Conservation (phyloP, 23 tunicate genomes). For the Aplidium turbinatum region DNA sequence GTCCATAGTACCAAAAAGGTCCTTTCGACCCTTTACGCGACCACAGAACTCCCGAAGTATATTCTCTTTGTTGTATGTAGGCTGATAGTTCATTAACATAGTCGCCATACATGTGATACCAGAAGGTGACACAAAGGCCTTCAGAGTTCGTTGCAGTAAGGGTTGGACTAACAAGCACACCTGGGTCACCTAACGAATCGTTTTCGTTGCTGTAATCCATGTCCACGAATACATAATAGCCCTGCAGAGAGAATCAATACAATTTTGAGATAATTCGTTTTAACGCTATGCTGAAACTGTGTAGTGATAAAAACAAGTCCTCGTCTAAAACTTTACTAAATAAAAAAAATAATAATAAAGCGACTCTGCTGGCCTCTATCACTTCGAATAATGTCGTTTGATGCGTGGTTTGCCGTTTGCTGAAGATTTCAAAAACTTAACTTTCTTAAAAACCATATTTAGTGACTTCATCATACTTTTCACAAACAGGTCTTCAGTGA, state of each 20-base stretch:
- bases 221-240: constrained; percentile 69
- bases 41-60: constrained; percentile 53
- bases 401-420: too few species aligned
- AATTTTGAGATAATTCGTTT: too few species aligned
- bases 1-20: constrained; percentile 77
- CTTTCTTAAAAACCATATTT: too few species aligned
- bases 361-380: not conserved
- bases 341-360: too few species aligned
- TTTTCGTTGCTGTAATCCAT: constrained; percentile 36
- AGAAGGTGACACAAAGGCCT: constrained; percentile 84
- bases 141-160: constrained; percentile 37
- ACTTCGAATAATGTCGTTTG: too few species aligned
- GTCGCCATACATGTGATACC: constrained; percentile 92
- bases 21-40: constrained; percentile 51
- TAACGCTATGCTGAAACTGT: too few species aligned
- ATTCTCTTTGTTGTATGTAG: constrained; percentile 53
- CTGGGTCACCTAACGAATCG: constrained; percentile 37
- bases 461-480: too few species aligned
- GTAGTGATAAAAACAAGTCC: too few species aligned
- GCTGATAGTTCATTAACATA: constrained; percentile 52
- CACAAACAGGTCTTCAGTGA: too few species aligned
- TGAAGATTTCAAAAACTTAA: too few species aligned
- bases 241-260: constrained; percentile 43
- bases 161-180: constrained; percentile 33
- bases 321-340: too few species aligned